Conservation (phyloP, 1,140 invertebrate genomes). For the Sesamia nonagrioides region DNA sequence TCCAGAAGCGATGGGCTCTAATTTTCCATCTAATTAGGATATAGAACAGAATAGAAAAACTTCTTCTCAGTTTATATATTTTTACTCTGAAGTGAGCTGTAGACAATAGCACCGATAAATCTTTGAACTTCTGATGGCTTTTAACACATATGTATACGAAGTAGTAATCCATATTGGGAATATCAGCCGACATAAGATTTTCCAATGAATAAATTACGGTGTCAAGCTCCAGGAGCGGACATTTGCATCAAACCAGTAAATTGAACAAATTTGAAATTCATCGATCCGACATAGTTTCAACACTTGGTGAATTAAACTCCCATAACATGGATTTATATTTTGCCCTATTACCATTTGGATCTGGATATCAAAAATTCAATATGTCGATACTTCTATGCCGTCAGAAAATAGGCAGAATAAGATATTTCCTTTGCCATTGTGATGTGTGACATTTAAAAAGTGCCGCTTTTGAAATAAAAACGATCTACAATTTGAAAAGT, state of each 20-base stretch:
- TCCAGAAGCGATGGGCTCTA: no score
- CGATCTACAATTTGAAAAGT: background rate
- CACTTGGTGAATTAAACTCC: conserved; percentile 50
- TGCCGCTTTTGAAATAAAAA: background rate
- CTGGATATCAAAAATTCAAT: conserved; percentile 25
- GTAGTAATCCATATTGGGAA: conserved; percentile 33
- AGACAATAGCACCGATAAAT: conserved; percentile 5
- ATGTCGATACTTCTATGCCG: background rate
- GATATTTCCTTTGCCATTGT: conserved; percentile 5
- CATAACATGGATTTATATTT: conserved; percentile 37
- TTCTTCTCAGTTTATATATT: background rate
- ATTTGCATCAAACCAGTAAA: conserved; percentile 69
- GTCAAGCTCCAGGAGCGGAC: conserved; percentile 52
- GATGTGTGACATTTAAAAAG: background rate
- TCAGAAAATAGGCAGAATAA: conserved; percentile 10
- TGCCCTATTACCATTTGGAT: conserved; percentile 28
- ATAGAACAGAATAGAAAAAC: background rate
- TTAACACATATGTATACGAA: conserved; percentile 12
- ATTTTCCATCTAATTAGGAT: no score
- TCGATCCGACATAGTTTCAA: conserved; percentile 57
- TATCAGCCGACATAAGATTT: conserved; percentile 49
- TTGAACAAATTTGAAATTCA: conserved; percentile 75
- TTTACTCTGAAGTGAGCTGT: background rate
- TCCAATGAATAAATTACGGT: conserved; percentile 73
- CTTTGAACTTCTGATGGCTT: background rate